Evolutionary conservation across 2,797 vertebrate species (phyloP).

Genomic region (Cygnus olor): DNA sequence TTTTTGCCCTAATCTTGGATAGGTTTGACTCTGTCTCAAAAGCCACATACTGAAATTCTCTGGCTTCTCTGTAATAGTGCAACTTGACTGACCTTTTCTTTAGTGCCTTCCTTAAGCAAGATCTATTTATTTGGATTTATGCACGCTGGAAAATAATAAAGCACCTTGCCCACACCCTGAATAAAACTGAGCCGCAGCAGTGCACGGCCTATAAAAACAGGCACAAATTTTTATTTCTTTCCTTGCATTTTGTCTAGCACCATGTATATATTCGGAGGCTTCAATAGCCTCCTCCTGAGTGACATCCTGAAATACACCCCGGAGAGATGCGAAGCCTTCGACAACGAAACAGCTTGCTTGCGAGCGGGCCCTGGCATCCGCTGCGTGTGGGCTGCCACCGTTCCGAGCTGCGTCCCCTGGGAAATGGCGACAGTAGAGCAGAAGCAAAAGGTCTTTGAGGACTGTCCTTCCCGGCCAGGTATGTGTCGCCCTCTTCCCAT

Average conservation of each 20-base stretch:
- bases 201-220: accelerated
- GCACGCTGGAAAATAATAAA: background rate
- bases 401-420: conserved; percentile 84
- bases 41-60: background rate
- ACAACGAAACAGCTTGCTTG: conserved; percentile 74
- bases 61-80: background rate
- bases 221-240: accelerated
- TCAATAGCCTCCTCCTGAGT: conserved; percentile 95
- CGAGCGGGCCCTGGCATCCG: conserved; percentile 83
- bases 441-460: conserved; percentile 76
- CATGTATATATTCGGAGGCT: conserved; percentile 96
- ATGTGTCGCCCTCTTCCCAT: background rate
- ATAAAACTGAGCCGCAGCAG: background rate
- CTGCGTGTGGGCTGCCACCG: conserved; percentile 86
- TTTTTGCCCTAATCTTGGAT: background rate
- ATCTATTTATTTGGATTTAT: conserved; percentile 3
- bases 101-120: background rate
- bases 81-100: background rate
- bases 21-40: background rate
- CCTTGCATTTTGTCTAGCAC: conserved; percentile 72
- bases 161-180: background rate
- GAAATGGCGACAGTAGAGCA: conserved; percentile 72
- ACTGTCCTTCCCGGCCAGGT: conserved; percentile 87
- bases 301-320: conserved; percentile 90
- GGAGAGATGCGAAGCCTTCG: conserved; percentile 85